These are phyloP conservation scores for Heterochromis multidens DNA, from an alignment of 2,113 vertebrate genomes.

Conservation along the genomic window DNA sequence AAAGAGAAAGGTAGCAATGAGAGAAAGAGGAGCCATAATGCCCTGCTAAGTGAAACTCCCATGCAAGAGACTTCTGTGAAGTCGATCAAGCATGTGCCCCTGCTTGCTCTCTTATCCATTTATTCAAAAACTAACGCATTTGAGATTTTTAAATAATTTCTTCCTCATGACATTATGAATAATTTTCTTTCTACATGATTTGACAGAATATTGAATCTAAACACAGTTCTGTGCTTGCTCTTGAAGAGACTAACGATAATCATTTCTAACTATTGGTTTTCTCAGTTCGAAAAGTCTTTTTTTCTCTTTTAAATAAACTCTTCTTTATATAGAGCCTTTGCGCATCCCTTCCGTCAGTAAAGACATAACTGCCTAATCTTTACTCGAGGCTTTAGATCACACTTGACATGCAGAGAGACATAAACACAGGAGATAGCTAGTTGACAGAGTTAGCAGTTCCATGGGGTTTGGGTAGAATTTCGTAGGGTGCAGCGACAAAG, in stretches of 20 bases:
- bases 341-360: not conserved
- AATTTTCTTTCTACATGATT: slow-evolving; percentile 35
- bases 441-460: slow-evolving; percentile 21
- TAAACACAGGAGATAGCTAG: slow-evolving; percentile 1
- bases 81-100: slow-evolving; percentile 31
- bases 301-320: not conserved
- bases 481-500: not conserved
- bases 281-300: slow-evolving; percentile 1
- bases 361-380: slow-evolving; percentile 17
- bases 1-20: not conserved
- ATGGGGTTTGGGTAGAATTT: slow-evolving; percentile 3
- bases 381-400: not conserved
- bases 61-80: slow-evolving; percentile 33
- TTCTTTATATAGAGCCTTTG: not conserved
- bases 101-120: slow-evolving; percentile 21
- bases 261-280: slow-evolving; percentile 37
- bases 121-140: slow-evolving; percentile 39
- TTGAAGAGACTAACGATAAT: slow-evolving; percentile 3
- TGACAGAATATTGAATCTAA: slow-evolving; percentile 49
- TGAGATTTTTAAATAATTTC: slow-evolving; percentile 46
- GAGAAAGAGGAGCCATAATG: not conserved
- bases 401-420: not conserved
- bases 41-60: slow-evolving; percentile 13
- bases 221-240: not conserved
- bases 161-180: slow-evolving; percentile 22